These are phyloP conservation scores for Euwallacea fornicatus DNA, from an alignment of 1,140 invertebrate species.

Conservation along the genomic window DNA sequence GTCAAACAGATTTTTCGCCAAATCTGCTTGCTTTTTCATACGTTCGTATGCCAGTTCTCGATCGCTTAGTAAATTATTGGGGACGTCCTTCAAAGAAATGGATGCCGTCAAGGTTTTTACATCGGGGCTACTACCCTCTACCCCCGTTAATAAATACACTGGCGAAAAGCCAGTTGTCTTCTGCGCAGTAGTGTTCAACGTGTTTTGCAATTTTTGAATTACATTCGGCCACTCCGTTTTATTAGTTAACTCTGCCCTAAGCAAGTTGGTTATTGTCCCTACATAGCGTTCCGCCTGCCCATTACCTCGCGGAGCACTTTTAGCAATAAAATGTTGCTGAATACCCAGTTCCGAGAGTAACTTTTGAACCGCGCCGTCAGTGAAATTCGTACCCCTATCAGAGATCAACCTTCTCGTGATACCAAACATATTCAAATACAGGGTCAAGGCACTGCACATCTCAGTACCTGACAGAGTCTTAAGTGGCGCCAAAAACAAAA, in stretches of 20 bases:
- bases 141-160: neutral
- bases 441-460: slow-evolving; percentile 2
- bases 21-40: neutral
- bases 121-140: slow-evolving; percentile 8
- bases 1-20: neutral
- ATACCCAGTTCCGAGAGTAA: slow-evolving; percentile 1
- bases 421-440: slow-evolving; percentile 18
- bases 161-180: slow-evolving; percentile 5
- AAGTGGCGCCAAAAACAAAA: slow-evolving; percentile 13
- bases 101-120: neutral
- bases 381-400: slow-evolving; percentile 20
- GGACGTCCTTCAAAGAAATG: neutral
- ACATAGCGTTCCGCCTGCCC: slow-evolving; percentile 45
- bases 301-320: no score
- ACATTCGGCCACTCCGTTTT: slow-evolving; percentile 48
- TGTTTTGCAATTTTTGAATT: slow-evolving; percentile 48
- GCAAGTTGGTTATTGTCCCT: slow-evolving; percentile 46
- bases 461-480: neutral
- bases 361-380: neutral
- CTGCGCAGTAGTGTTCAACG: slow-evolving; percentile 45
- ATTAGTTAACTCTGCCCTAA: slow-evolving; percentile 40
- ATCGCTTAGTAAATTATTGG: slow-evolving; percentile 1
- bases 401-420: neutral
- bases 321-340: slow-evolving; percentile 2
- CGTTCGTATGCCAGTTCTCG: neutral